These are phyloP conservation scores for Trimorus sp. DNA, from an alignment of 2,888 invertebrate genomes.

Conservation along the genomic window DNA sequence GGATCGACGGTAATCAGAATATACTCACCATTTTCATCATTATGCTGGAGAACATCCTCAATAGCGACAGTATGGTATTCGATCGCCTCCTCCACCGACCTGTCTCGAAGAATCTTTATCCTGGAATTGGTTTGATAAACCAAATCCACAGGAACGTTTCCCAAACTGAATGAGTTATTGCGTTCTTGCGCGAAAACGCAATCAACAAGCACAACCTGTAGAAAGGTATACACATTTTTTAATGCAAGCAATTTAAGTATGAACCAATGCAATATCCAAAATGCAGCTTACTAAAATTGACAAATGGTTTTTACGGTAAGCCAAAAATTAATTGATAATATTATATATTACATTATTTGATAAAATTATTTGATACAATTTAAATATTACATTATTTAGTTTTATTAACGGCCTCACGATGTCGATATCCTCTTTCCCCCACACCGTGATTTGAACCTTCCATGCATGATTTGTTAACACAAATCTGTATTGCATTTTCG, in stretches of 20 bases:
- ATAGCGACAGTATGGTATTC: neutral
- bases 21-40: neutral
- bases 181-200: neutral
- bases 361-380: neutral
- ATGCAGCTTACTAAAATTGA: neutral
- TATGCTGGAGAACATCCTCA: neutral
- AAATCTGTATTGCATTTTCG: neutral
- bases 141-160: neutral
- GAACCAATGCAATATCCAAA: neutral
- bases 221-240: neutral
- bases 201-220: neutral
- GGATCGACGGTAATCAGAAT: neutral
- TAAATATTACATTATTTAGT: neutral
- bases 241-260: neutral
- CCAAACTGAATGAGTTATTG: neutral
- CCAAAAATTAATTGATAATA: neutral
- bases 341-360: neutral
- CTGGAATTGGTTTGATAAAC: neutral
- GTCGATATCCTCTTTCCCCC: neutral
- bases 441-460: neutral
- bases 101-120: neutral
- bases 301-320: neutral
- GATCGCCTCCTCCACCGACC: neutral
- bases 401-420: neutral
- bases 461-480: neutral